These are phyloP conservation scores for Myiagra hebetior DNA, from an alignment of 2,113 vertebrate species.

Conservation along the genomic window DNA sequence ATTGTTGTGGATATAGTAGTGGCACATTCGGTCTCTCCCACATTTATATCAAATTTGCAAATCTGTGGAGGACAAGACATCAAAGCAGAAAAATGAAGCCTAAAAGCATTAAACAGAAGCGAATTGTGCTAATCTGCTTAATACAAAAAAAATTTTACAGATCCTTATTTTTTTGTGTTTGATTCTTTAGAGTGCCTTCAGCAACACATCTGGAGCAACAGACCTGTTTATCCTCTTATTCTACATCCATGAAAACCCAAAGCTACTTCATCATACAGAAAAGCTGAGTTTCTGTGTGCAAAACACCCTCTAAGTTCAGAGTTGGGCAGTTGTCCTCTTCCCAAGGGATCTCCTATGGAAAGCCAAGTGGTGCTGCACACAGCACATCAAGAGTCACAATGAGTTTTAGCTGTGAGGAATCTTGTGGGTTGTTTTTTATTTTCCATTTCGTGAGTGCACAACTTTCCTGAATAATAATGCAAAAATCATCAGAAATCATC, in stretches of 20 bases:
- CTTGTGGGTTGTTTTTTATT: neutral
- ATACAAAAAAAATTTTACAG: rapidly evolving
- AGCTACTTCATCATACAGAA: neutral
- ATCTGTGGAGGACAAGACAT: neutral
- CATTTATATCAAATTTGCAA: neutral
- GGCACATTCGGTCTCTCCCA: neutral
- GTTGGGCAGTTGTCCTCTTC: neutral
- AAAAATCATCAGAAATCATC: neutral
- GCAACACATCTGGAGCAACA: neutral
- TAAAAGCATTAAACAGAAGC: neutral
- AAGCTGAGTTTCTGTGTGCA: neutral
- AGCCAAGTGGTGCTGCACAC: neutral
- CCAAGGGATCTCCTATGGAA: neutral
- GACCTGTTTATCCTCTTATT: neutral
- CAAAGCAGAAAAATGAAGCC: neutral
- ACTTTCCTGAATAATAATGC: neutral
- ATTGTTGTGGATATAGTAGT: neutral
- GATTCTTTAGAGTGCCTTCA: neutral
- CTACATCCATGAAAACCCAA: neutral
- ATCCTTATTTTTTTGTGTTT: neutral
- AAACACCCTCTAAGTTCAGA: neutral
- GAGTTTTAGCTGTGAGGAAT: neutral
- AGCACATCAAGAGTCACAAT: neutral
- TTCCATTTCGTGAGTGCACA: neutral
- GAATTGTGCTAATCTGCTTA: neutral